These are phyloP conservation scores for Trigoniulus corallinus DNA, from an alignment of 1,140 invertebrate species.

Conservation along the genomic window DNA sequence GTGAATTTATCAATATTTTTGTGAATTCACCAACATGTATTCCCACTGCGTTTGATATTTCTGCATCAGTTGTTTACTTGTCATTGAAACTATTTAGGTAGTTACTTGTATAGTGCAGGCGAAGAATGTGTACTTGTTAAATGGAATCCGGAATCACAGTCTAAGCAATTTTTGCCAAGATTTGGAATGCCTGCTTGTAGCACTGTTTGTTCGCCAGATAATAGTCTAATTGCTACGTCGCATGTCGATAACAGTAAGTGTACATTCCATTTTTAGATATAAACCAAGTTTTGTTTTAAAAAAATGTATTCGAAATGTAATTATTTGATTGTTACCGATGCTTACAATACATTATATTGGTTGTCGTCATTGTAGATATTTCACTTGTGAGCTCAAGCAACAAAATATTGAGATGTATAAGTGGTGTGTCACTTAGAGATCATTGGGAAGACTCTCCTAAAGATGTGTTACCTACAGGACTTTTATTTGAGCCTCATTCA, in stretches of 20 bases:
- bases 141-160: conserved; percentile 42
- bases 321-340: too few relatives aligned
- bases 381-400: too few relatives aligned
- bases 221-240: conserved; percentile 43
- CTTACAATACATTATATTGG: too few relatives aligned
- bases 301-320: too few relatives aligned
- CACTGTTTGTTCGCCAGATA: conserved; percentile 44
- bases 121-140: conserved; percentile 61
- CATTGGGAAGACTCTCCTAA: too few relatives aligned
- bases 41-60: too few relatives aligned
- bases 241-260: conserved; percentile 52
- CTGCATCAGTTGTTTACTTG: background rate
- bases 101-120: conserved; percentile 51
- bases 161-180: conserved; percentile 50
- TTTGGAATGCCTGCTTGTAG: conserved; percentile 48
- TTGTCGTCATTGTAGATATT: too few relatives aligned
- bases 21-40: too few relatives aligned
- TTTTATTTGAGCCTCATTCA: conserved; percentile 45
- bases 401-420: too few relatives aligned
- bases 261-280: conserved; percentile 6
- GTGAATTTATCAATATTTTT: conserved; percentile 27
- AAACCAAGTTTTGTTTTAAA: too few relatives aligned
- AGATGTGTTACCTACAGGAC: conserved; percentile 37
- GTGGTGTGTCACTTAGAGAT: too few relatives aligned
- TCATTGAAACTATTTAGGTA: background rate